A percentile compares a stretch with the other conserved stretches of the same genome.
Conservation (phyloP, 2,888 invertebrate genomes). For the Drosophila melanosoma region DNA sequence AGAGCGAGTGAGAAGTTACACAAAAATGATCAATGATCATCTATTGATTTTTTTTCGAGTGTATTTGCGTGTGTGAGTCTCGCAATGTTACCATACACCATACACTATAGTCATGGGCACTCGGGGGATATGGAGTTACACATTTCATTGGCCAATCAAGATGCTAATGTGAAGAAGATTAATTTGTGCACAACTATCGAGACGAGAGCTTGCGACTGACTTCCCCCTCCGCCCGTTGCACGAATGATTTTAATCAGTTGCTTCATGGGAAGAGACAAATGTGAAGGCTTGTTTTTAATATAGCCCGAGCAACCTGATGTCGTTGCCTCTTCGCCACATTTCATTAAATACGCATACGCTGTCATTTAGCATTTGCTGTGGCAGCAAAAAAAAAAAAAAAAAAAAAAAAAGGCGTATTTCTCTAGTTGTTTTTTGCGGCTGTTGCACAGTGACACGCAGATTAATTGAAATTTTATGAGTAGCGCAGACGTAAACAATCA, state of each 20-base stretch:
- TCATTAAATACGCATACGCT: constrained; percentile 63
- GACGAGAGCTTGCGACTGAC: constrained; percentile 26
- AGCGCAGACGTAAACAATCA: constrained; percentile 82
- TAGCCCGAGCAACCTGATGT: constrained; percentile 37
- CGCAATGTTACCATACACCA: not conserved
- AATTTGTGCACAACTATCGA: constrained; percentile 71
- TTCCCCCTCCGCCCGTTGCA: constrained; percentile 2
- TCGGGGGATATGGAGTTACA: constrained; percentile 59
- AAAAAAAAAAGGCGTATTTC: constrained; percentile 1
- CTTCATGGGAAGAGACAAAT: constrained; percentile 42
- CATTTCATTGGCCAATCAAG: constrained; percentile 81
- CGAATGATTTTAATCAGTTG: constrained; percentile 61
- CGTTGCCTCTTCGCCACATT: constrained; percentile 44
- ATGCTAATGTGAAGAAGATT: constrained; percentile 83
- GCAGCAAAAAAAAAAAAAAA: not conserved
- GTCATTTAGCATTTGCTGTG: constrained; percentile 25
- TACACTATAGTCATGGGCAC: constrained; percentile 31
- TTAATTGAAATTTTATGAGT: constrained; percentile 81
- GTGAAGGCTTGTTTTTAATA: constrained; percentile 64
- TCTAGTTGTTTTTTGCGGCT: constrained; percentile 10
- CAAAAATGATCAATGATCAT: constrained; percentile 69
- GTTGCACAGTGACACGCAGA: constrained; percentile 71
- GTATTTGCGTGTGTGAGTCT: constrained; percentile 26
- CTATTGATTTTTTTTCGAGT: constrained; percentile 70
- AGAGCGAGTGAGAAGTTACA: constrained; percentile 3